Evolutionary conservation across 2,797 vertebrate species (phyloP), one percentile per base, ranked within the genome.

Genomic region (Eremophila alpestris): DNA sequence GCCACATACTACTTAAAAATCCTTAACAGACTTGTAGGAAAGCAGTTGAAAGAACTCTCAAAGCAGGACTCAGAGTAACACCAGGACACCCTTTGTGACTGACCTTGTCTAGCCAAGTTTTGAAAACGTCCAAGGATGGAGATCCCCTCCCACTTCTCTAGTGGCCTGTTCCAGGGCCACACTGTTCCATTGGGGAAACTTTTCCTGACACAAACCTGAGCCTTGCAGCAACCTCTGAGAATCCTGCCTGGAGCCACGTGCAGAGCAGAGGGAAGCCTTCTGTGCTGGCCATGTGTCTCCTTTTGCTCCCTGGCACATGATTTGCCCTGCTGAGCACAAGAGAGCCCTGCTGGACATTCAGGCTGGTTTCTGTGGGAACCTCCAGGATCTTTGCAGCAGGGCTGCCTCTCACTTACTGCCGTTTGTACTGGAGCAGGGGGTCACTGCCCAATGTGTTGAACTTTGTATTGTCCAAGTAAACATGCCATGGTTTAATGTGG

Each of bases 1-100:
- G n/a, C 27, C 13, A 5, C 0, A 0, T 76, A 6, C 18, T 62
- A 5, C 38, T 40, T 68, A 26, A 3, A 63, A 75, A 29, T 45
- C 26, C 22, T 63, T 58, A 60, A 7, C 4, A 22, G 48, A 75
- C 23, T 41, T 64, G 24, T 54, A 87, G 41, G 62, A 22, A 41
- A 32, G 41, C 29, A 59, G 16, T 5, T 43, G 60, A 40, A 56
- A 38, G 79, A 40, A 5, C 13, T 79, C n/a, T 60, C 9, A n/a
- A 48, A 68, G 76, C 38, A 58, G 51, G 60, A n/a, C 14, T 29
- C 40, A 4, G 1, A 5, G 49, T 21, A 58, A 76, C 14, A 38
- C 29, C 30, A 24, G 45, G 17, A 10, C 29, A 29, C 26, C 16
- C 7, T 65, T 88, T 90, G 30, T 59, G 22, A 30, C 67, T 71